phyloP scores from a whole-genome alignment of 2,113 vertebrate genomes.

The Oreochromis spilurus region DNA sequence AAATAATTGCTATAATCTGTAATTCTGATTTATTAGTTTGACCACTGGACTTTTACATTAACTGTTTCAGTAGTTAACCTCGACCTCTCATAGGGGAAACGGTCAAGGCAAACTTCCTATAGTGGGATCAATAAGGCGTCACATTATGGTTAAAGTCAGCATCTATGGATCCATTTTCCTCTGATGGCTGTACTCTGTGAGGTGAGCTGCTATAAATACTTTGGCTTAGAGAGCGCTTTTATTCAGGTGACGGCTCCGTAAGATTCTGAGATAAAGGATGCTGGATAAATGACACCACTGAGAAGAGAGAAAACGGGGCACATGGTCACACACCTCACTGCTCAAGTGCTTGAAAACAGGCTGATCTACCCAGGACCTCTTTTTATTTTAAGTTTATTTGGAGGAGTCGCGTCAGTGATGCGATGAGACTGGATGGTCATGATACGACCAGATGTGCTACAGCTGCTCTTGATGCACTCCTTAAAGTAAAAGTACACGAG shows the following conservation, averaged over 20 bases:
- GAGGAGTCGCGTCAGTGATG: neutral
- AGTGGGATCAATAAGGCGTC: constrained; percentile 5
- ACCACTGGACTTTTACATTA: neutral
- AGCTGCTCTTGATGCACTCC: neutral
- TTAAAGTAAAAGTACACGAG: neutral
- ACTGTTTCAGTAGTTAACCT: neutral
- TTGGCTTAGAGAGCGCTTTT: neutral
- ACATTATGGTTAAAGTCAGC: neutral
- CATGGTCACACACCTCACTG: neutral
- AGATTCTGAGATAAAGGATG: neutral
- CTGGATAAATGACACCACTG: neutral
- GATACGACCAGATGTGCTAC: neutral
- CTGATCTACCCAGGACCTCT: neutral
- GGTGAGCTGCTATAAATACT: neutral
- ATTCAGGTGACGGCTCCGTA: neutral
- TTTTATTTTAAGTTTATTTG: rapidly evolving
- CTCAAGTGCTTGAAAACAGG: neutral
- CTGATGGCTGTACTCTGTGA: neutral
- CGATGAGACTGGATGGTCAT: neutral
- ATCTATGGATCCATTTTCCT: neutral
- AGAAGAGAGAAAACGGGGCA: neutral
- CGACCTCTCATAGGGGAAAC: neutral
- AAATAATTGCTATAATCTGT: neutral
- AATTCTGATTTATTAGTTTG: neutral
- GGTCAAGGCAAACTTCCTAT: neutral